Percentiles rank a stretch among this genome's conserved stretches.
Conservation (phyloP, 2,797 vertebrate genomes). For the Lagocephalus sceleratus region DNA sequence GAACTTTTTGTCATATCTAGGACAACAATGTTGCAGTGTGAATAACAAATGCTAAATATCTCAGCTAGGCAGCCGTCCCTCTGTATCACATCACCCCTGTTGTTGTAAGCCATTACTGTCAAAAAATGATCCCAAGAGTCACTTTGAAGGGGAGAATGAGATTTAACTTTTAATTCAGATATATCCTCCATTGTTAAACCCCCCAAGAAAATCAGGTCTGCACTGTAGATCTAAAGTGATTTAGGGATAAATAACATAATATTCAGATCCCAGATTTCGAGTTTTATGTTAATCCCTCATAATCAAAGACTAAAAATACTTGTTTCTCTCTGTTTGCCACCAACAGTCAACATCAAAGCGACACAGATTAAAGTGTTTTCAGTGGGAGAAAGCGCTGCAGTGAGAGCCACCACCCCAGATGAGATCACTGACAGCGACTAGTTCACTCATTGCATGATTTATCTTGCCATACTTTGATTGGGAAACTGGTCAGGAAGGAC, state of each 20-base stretch:
- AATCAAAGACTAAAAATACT: slow-evolving; percentile 7
- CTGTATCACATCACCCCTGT: slow-evolving; percentile 38
- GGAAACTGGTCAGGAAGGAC: neutral
- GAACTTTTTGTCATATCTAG: slow-evolving; percentile 54
- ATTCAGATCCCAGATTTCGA: neutral
- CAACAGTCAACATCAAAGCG: slow-evolving; percentile 4
- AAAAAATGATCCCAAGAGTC: slow-evolving; percentile 29
- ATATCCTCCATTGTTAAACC: neutral
- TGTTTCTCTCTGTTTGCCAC: slow-evolving; percentile 4
- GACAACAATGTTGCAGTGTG: slow-evolving; percentile 34
- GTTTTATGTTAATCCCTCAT: slow-evolving; percentile 3
- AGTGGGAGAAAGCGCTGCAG: slow-evolving; percentile 3
- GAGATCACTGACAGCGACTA: slow-evolving; percentile 14
- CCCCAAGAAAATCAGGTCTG: too few relatives aligned
- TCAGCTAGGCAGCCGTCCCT: slow-evolving; percentile 44
- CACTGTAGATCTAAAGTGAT: too few relatives aligned
- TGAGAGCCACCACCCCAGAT: slow-evolving; percentile 10
- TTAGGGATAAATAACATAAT: too few relatives aligned
- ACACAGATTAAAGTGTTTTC: slow-evolving; percentile 15
- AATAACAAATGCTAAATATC: slow-evolving; percentile 51
- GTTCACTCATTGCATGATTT: slow-evolving; percentile 12
- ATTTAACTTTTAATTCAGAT: slow-evolving; percentile 22
- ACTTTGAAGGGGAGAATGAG: slow-evolving; percentile 22
- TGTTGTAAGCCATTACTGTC: slow-evolving; percentile 36
- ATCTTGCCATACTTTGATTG: slow-evolving; percentile 14